Conservation (phyloP, 2,797 vertebrate species). For the Myotis vivesi region DNA sequence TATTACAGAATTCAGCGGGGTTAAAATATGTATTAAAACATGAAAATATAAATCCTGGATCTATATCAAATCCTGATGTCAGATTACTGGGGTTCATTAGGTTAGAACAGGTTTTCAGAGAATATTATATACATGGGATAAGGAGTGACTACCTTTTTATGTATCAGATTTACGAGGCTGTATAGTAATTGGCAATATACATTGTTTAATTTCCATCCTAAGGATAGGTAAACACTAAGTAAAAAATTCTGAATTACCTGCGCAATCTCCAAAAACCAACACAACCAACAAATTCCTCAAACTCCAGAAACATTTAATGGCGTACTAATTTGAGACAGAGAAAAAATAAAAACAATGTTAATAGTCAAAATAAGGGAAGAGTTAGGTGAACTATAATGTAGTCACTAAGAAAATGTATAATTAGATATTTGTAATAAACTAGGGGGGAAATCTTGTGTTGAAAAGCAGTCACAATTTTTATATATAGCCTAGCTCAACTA, state of each 20-base stretch:
- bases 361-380: background rate
- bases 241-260: background rate
- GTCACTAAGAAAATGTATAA: background rate
- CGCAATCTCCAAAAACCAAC: background rate
- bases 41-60: slow-evolving; percentile 47
- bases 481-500: background rate
- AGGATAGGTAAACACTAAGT: background rate
- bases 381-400: background rate
- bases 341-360: background rate
- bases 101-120: slow-evolving; percentile 27
- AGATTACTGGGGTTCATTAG: background rate
- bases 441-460: background rate
- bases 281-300: background rate
- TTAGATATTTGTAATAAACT: background rate
- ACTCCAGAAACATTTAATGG: slow-evolving; percentile 12
- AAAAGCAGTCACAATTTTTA: background rate
- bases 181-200: background rate
- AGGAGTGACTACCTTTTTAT: background rate
- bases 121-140: background rate
- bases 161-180: slow-evolving; percentile 16
- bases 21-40: slow-evolving; percentile 49
- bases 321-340: slow-evolving; percentile 27
- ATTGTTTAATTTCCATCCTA: background rate
- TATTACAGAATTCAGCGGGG: slow-evolving; percentile 42
- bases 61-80: background rate